A percentile compares a stretch with the other conserved stretches of the same genome.
Conservation (phyloP, 2,888 invertebrate genomes). For the Palloptera scutellata region DNA sequence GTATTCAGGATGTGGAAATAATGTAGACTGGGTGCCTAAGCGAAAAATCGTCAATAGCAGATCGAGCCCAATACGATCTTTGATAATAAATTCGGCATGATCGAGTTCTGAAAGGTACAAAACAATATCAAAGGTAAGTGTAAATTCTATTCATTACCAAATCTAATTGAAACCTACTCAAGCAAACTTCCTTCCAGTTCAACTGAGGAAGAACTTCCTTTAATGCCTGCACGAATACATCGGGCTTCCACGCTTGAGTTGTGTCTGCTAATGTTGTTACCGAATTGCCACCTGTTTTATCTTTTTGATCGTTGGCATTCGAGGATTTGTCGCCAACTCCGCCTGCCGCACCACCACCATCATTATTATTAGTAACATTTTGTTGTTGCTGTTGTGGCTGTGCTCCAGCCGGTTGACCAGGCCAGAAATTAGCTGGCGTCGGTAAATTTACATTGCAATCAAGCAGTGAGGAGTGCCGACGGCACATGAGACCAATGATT, state of each 20-base stretch:
- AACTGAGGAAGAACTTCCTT: slow-evolving; percentile 87
- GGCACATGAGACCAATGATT: slow-evolving; percentile 85
- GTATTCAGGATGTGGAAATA: slow-evolving; percentile 84
- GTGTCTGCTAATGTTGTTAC: slow-evolving; percentile 64
- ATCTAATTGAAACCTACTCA: slow-evolving; percentile 66
- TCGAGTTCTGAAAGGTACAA: slow-evolving; percentile 69
- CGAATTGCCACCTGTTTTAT: slow-evolving; percentile 37
- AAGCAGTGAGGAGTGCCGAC: slow-evolving; percentile 72
- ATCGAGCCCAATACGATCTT: slow-evolving; percentile 85
- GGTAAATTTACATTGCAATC: slow-evolving; percentile 77
- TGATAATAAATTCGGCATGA: slow-evolving; percentile 86
- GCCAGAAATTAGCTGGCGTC: slow-evolving; percentile 74
- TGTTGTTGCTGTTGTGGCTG: slow-evolving; percentile 42
- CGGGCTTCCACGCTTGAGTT: slow-evolving; percentile 85
- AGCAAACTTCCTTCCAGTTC: slow-evolving; percentile 92
- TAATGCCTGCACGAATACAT: slow-evolving; percentile 90
- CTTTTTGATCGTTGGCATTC: slow-evolving; percentile 54
- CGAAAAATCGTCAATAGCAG: slow-evolving; percentile 84
- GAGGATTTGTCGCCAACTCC: slow-evolving; percentile 40
- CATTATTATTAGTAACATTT: slow-evolving; percentile 52
- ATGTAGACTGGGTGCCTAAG: slow-evolving; percentile 79
- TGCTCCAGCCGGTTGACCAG: slow-evolving; percentile 52
- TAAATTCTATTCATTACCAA: neutral
- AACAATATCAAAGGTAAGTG: neutral
- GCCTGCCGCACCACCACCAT: slow-evolving; percentile 44